Evolutionary conservation across 1,140 invertebrate species (phyloP), one percentile per base, ranked within the genome.

Genomic region (Drosophila lini): DNA sequence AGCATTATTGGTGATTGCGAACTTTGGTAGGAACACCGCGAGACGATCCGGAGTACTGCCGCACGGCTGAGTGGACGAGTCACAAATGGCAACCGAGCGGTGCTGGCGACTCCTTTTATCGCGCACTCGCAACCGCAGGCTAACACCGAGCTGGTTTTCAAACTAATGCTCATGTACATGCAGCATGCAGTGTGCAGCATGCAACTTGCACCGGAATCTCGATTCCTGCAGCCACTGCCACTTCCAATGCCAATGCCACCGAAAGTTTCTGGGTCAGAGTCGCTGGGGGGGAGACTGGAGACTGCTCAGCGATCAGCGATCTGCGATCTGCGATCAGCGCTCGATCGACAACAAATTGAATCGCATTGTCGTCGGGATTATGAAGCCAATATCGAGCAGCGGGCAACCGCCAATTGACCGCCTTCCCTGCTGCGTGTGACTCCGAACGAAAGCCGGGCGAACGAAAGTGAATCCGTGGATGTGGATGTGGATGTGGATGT

Each of bases 381-480:
- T 86, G 79, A 74, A 31, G 48, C 61, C 60, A 61, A 40, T 47
- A 55, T 60, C 53, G 32, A 73, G 52, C 60, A 48, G 31, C 68
- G 55, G 41, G 28, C 65, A 71, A 71, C 62, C 44, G 31, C 56
- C 79, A 65, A 83, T 56, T 48, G 59, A 64, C 50, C 62, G 64
- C 63, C 75, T 60, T 80, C 41, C 60, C 41, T 2, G 55, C 77
- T 65, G 81, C 81, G 68, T 77, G 84, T 77, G 80, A 74, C 65
- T 42, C 63, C 47, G 22, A 81, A 71, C 79, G 81, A 84, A 85
- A 85, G 78, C 82, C 62, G 13, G 36, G 22, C 57, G 25, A 89
- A 79, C 70, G 84, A 89, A 89, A 89, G 84, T 89, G 84, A 89
- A 89, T 89, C 67, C 67, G 74, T 59, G 38, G 36, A 40, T 57